Evolutionary conservation across 2,113 vertebrate species (phyloP).

Genomic region (Pelobates fuscus): DNA sequence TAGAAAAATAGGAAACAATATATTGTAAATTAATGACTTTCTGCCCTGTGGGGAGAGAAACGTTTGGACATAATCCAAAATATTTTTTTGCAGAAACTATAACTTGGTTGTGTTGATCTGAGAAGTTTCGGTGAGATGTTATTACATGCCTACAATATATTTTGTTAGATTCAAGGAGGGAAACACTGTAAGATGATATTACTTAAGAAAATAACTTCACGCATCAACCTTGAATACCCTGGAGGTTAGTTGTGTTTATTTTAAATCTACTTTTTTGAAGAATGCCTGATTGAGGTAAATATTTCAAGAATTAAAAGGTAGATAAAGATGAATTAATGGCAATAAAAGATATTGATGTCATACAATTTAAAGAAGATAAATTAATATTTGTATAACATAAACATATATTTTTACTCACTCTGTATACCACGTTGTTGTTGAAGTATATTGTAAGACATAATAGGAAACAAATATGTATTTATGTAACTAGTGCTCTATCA

Average conservation of each 20-base stretch:
- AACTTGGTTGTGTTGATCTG: constrained; percentile 43
- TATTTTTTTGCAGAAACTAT: constrained; percentile 37
- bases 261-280: neutral
- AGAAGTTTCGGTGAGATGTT: constrained; percentile 44
- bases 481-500: too few relatives aligned
- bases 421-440: too few relatives aligned
- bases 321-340: too few relatives aligned
- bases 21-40: constrained; percentile 49
- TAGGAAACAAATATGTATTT: too few relatives aligned
- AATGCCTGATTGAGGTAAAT: neutral
- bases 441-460: too few relatives aligned
- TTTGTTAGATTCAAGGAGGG: constrained; percentile 35
- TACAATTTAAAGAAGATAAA: too few relatives aligned
- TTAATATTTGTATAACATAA: too few relatives aligned
- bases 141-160: constrained; percentile 46
- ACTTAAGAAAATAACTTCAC: constrained; percentile 22
- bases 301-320: neutral
- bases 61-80: constrained; percentile 34
- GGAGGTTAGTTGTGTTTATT: constrained; percentile 1
- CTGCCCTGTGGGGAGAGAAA: constrained; percentile 23
- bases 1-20: constrained; percentile 49
- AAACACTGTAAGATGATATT: constrained; percentile 37
- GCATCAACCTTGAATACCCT: constrained; percentile 24
- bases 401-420: too few relatives aligned
- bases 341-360: too few relatives aligned